Evolutionary conservation across 2,888 invertebrate genomes (phyloP), one percentile per base, ranked within the genome.

Genomic region (Serripes groenlandicus): DNA sequence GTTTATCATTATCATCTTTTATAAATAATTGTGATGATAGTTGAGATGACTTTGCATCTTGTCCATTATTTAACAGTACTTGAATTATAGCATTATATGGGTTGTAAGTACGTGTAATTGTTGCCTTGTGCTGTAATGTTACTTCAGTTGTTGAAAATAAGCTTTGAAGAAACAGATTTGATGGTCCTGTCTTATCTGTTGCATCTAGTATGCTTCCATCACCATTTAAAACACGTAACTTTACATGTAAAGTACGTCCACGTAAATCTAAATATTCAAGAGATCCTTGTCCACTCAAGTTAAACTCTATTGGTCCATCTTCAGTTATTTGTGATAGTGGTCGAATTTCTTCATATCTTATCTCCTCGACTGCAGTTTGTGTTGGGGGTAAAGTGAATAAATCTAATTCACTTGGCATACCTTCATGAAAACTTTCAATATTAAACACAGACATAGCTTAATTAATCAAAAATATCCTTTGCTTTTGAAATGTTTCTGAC

Each of bases 61-160:
- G 28, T n/a, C 58, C 69, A 30, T 21, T 69, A 54, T 70, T 76
- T 15, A 76, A 42, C 37, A 76, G n/a, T 11, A 70, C 70, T 21
- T 70, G 15, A 58, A 74, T 76, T 11, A 76, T 76, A 7, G 76
- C 56, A 26, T 23, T 56, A 26, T 60, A 76, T 11, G 73, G 73
- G 32, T 78, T 74, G 58, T 73, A 73, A 32, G 62, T 66, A 15
- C 69, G 52, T 23, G 73, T 56, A 28, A 78, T 68, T 5, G 62
- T 62, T 1, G 68, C 68, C 35, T 73, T 73, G 11, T 73, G 66
- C 42, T 73, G 73, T 28, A 78, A 35, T 35, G 68, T 73, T 21
- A 78, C 73, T 56, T 78, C 78, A n/a, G 58, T 68, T 21, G 78
- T 42, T 28, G 78, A 73, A 26, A 73, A 73, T 34, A 78, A 49